Percentiles rank a stretch among this genome's conserved stretches.
Conservation (phyloP, 2,888 invertebrate species). For the Apodemia zela region DNA sequence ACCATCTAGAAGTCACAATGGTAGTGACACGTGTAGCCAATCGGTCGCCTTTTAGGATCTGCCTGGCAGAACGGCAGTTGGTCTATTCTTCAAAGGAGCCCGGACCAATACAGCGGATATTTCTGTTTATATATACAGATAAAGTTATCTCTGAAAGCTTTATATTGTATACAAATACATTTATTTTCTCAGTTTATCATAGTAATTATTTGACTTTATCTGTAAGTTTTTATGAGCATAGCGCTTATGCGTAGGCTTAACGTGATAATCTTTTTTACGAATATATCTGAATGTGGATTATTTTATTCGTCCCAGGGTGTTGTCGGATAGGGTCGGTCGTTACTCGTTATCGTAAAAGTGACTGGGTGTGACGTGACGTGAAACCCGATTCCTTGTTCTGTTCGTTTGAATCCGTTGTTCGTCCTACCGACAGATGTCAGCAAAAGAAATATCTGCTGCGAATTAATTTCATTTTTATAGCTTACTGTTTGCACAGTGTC, state of each 20-base stretch:
- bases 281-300: slow-evolving; percentile 2
- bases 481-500: not conserved
- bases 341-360: slow-evolving; percentile 6
- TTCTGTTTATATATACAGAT: too few relatives aligned
- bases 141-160: too few relatives aligned
- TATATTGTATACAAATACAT: too few relatives aligned
- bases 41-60: too few relatives aligned
- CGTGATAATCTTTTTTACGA: not conserved
- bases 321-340: slow-evolving; percentile 6
- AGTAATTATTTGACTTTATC: not conserved
- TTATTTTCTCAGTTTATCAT: too few relatives aligned
- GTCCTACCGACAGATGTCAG: not conserved
- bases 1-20: too few relatives aligned
- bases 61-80: too few relatives aligned
- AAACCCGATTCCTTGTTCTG: slow-evolving; percentile 4
- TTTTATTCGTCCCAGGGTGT: not conserved
- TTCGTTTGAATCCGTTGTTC: not conserved
- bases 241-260: not conserved
- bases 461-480: not conserved
- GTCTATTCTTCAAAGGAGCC: too few relatives aligned
- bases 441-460: not conserved
- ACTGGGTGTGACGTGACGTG: not conserved
- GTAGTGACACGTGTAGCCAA: too few relatives aligned
- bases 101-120: too few relatives aligned
- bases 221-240: not conserved